A percentile compares a stretch with the other conserved stretches of the same genome.
These are phyloP conservation scores for Eupithecia dodoneata DNA, from an alignment of 2,888 invertebrate species.

Conservation along the genomic window DNA sequence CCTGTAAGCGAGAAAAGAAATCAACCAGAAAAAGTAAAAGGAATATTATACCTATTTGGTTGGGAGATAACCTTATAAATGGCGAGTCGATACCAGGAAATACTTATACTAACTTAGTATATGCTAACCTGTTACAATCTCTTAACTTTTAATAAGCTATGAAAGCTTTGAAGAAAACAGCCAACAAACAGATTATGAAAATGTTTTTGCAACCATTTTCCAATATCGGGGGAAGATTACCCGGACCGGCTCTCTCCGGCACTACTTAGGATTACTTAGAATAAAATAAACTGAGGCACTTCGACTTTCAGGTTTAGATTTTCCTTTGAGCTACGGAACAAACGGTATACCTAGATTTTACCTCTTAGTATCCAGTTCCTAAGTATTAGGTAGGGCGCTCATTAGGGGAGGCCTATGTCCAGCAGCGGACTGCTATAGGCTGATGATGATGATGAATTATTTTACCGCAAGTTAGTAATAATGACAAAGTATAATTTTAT, in stretches of 20 bases:
- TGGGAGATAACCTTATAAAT: neutral
- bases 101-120: neutral
- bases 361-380: neutral
- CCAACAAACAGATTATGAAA: conserved; percentile 38
- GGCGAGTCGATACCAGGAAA: neutral
- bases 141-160: conserved; percentile 40
- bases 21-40: neutral
- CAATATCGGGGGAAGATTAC: conserved; percentile 29
- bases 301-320: conserved; percentile 12
- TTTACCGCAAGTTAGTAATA: neutral
- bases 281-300: conserved; percentile 23
- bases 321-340: neutral
- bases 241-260: conserved; percentile 2
- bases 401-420: too few relatives aligned
- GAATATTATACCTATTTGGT: neutral
- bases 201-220: conserved; percentile 34
- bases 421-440: too few relatives aligned
- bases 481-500: conserved; percentile 1
- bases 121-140: conserved; percentile 26
- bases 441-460: neutral
- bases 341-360: neutral
- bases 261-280: conserved; percentile 27
- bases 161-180: conserved; percentile 38
- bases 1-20: neutral
- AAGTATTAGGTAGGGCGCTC: too few relatives aligned